A percentile compares a stretch with the other conserved stretches of the same genome.
Conservation (phyloP, 2,113 vertebrate genomes). For the Sinosuthora webbiana region DNA sequence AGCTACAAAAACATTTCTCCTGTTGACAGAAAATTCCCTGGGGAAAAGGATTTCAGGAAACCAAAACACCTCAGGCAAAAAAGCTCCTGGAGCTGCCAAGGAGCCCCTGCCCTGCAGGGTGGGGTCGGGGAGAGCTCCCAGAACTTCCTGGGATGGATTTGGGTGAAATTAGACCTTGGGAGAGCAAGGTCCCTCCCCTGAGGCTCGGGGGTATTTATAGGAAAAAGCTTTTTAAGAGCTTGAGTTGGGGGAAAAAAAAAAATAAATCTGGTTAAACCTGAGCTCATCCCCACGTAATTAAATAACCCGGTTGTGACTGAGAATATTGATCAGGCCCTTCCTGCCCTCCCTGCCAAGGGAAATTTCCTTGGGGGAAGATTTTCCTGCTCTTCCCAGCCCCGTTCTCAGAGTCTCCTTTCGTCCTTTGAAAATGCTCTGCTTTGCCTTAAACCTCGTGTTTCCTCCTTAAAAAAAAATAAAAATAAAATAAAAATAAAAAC, state of each 20-base stretch:
- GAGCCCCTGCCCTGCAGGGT: not conserved
- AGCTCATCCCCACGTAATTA: not conserved
- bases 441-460: not conserved
- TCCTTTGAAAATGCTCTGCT: not conserved
- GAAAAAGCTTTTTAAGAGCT: constrained; percentile 24
- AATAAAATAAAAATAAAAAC: too few species aligned
- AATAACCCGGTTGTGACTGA: not conserved
- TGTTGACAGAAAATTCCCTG: too few species aligned
- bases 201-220: not conserved
- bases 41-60: too few species aligned
- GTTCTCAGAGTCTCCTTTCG: rapidly evolving
- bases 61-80: too few species aligned
- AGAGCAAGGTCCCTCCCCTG: not conserved
- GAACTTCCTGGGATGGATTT: not conserved
- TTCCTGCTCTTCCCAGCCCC: not conserved
- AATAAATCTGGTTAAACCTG: not conserved
- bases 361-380: not conserved
- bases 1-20: too few species aligned
- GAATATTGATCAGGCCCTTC: not conserved
- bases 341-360: not conserved
- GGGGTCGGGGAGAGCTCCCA: not conserved
- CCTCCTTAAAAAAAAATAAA: not conserved
- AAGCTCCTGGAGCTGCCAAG: too few species aligned
- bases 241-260: not conserved
- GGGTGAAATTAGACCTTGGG: not conserved